Conservation (phyloP, 1,140 invertebrate genomes). For the Contarinia nasturtii region DNA sequence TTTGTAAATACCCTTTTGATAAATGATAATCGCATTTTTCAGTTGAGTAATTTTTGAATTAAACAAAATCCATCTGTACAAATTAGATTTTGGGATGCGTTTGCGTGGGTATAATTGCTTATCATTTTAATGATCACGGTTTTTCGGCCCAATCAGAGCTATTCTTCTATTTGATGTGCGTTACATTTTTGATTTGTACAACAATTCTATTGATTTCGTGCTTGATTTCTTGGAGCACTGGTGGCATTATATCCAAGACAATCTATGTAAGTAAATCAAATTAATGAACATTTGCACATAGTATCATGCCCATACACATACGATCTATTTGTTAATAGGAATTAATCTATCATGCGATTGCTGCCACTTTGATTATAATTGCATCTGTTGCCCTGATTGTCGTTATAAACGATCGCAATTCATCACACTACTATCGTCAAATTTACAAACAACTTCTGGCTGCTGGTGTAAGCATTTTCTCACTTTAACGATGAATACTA, state of each 20-base stretch:
- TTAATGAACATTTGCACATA: not conserved
- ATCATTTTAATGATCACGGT: conserved; percentile 28
- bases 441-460: conserved; percentile 26
- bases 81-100: conserved; percentile 46
- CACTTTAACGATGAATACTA: not conserved
- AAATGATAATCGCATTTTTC: no score
- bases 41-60: no score
- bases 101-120: conserved; percentile 38
- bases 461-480: conserved; percentile 36
- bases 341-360: conserved; percentile 47
- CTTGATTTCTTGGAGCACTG: conserved; percentile 43
- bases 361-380: conserved; percentile 39
- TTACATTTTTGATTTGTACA: conserved; percentile 49
- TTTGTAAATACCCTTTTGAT: conserved; percentile 32
- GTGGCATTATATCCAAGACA: conserved; percentile 56
- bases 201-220: conserved; percentile 45
- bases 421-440: conserved; percentile 21
- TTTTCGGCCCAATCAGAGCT: conserved; percentile 27
- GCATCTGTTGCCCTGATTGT: conserved; percentile 40
- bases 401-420: conserved; percentile 30
- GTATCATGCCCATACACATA: not conserved
- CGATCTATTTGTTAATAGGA: conserved; percentile 30
- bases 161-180: conserved; percentile 47
- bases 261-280: conserved; percentile 15
- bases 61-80: no score